Evolutionary conservation across 2,888 invertebrate genomes (phyloP), one percentile per base, ranked within the genome.

Genomic region (Oscheius sp.): DNA sequence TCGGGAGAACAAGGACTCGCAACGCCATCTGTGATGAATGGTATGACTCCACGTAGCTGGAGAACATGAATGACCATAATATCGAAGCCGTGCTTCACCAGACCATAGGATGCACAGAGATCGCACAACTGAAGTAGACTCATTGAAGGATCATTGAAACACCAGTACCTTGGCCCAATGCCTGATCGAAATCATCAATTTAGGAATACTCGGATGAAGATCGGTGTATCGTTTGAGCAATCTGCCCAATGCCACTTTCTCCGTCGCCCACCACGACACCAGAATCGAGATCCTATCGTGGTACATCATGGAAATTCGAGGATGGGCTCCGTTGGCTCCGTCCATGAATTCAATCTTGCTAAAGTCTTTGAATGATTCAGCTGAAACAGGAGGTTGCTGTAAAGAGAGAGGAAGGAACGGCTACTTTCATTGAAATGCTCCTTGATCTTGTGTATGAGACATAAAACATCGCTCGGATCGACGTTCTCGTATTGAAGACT

Each of bases 61-160:
- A 92, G 88, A 83, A 89, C 92, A 84, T 91, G 91, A 7, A 92
- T 88, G 0, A 91, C 89, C 90, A 92, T 89, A 53, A 92, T 77
- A 42, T 89, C 87, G 82, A 90, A 91, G 47, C 90, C 90, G 79
- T 91, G 90, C 1, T 91, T 86, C 32, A 73, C 71, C 1, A 80
- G 60, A 0, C 73, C 76, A 4, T 70, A 21, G 10, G 58, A 42
- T 9, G 47, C 21, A 11, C 51, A 33, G 13, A 68, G 53, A 9
- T 68, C 29, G 21, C 55, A 66, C 42, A 32, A 53, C 37, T 75
- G 35, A 35, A 70, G 32, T 37, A 35, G 11, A 35, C 35, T 53
- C 21, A 0, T 21, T 21, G 21, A 21, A 13, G 11, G 32, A 37
- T 5, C 21, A 21, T 21, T 21, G 21, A 21, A 66, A 66, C 55